phyloP scores from a whole-genome alignment of 2,797 vertebrate species.

The Tangara arthus region DNA sequence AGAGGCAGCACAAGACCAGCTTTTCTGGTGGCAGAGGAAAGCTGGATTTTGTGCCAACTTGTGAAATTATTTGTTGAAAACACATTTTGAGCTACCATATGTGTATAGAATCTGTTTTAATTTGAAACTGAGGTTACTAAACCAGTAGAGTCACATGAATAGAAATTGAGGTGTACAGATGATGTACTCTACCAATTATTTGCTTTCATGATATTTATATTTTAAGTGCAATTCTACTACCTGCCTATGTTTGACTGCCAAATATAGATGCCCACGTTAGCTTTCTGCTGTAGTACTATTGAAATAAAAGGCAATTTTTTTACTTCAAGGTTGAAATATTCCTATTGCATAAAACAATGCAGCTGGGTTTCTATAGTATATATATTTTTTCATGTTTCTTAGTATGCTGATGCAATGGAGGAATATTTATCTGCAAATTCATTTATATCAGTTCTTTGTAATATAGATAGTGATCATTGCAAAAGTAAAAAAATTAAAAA shows the following conservation, averaged over 20 bases:
- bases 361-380: background rate
- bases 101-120: background rate
- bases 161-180: background rate
- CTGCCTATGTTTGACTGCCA: background rate
- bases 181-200: background rate
- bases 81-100: background rate
- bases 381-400: background rate
- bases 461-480: background rate
- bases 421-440: background rate
- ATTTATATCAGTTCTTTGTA: background rate
- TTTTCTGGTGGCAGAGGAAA: background rate
- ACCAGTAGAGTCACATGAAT: background rate
- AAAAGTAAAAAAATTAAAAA: background rate
- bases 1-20: background rate
- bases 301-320: background rate
- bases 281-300: background rate
- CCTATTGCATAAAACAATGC: background rate
- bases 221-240: background rate
- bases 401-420: background rate
- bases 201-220: background rate
- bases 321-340: background rate
- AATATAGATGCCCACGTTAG: background rate
- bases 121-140: background rate
- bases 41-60: background rate
- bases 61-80: background rate